phyloP scores from a whole-genome alignment of 2,797 vertebrate species.

The Argya squamiceps region DNA sequence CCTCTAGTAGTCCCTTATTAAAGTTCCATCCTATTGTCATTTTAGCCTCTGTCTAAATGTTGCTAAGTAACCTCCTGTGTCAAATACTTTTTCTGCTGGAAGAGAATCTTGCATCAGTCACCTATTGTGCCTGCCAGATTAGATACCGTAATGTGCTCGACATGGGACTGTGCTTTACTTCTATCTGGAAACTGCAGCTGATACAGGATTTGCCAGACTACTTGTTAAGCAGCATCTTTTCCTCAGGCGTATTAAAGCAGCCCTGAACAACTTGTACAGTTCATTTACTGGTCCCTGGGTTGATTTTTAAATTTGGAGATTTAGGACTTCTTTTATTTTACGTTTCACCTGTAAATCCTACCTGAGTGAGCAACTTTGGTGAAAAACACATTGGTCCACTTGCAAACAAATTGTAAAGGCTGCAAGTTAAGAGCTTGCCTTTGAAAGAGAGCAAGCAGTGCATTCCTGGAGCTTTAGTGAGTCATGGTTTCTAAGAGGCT shows the following conservation, averaged over 20 bases:
- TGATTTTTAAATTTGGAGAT: background rate
- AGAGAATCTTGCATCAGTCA: constrained; percentile 58
- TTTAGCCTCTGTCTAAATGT: constrained; percentile 58
- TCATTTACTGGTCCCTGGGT: background rate
- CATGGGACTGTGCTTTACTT: constrained; percentile 42
- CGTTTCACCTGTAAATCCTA: background rate
- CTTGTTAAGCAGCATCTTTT: constrained; percentile 25
- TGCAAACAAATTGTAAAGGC: background rate
- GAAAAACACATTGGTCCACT: background rate
- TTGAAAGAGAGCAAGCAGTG: background rate
- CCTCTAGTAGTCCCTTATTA: constrained; percentile 5
- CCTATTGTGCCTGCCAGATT: constrained; percentile 64
- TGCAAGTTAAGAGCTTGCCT: background rate
- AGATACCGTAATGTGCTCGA: constrained; percentile 47
- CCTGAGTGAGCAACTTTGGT: background rate
- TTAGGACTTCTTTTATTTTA: background rate
- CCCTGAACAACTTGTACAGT: background rate
- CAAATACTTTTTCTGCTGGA: constrained; percentile 56
- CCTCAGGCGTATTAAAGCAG: background rate
- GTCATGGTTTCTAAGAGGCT: background rate
- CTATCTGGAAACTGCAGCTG: constrained; percentile 50
- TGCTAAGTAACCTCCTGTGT: constrained; percentile 66
- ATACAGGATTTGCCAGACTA: constrained; percentile 41
- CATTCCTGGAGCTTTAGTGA: background rate
- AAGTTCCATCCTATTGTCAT: constrained; percentile 16